Evolutionary conservation across 2,113 vertebrate species (phyloP).

Genomic region (Rhea pennata): DNA sequence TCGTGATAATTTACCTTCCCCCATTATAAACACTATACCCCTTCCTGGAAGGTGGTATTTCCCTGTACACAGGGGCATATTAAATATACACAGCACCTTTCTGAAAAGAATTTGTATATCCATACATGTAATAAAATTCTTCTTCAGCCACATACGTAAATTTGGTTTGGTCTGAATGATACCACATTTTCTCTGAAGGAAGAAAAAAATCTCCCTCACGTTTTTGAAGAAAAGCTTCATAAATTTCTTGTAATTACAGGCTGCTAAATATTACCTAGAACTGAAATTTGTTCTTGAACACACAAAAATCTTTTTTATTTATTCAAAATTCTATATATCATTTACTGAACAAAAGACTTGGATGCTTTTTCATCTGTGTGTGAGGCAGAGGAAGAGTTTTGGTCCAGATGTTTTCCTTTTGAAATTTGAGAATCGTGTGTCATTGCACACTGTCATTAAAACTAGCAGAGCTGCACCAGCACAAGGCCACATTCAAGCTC

Average conservation of each 20-base stretch:
- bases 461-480: accelerated
- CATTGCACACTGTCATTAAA: background rate
- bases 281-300: background rate
- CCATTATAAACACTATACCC: background rate
- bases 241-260: background rate
- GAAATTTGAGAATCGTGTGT: background rate
- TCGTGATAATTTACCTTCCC: background rate
- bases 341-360: background rate
- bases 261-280: background rate
- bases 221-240: background rate
- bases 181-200: background rate
- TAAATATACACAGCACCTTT: background rate
- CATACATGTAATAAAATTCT: background rate
- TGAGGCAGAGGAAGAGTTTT: background rate
- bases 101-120: background rate
- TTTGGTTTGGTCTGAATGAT: background rate
- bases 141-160: background rate
- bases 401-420: background rate
- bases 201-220: background rate
- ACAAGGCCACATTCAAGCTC: background rate
- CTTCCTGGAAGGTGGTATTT: background rate
- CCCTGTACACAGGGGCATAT: background rate
- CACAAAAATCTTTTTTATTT: background rate
- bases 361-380: background rate
- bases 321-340: background rate